Evolutionary conservation across 2,888 invertebrate genomes (phyloP).

Genomic region (Neoitamus cyanurus): DNA sequence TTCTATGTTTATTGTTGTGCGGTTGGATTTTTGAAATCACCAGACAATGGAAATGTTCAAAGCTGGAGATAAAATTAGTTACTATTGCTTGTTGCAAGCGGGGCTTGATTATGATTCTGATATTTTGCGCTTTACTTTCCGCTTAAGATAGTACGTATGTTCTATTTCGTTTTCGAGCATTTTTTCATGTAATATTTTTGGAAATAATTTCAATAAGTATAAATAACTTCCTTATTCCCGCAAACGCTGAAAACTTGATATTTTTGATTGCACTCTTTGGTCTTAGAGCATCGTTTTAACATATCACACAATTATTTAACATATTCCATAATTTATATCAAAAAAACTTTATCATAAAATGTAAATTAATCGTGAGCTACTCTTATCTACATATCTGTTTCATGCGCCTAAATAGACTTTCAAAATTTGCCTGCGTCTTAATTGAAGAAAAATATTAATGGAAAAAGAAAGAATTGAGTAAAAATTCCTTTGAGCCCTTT

Average conservation of each 20-base stretch:
- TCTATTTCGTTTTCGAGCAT: not conserved
- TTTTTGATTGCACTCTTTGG: not conserved
- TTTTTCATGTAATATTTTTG: not conserved
- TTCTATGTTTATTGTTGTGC: slow-evolving; percentile 39
- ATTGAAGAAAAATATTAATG: too few species aligned
- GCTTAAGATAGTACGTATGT: not conserved
- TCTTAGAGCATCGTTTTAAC: not conserved
- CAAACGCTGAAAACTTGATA: not conserved
- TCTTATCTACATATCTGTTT: not conserved
- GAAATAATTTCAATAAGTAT: not conserved
- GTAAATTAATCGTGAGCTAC: not conserved
- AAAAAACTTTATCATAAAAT: not conserved
- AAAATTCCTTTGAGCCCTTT: too few species aligned
- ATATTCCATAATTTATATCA: not conserved
- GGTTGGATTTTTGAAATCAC: slow-evolving; percentile 20
- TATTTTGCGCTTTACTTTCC: not conserved
- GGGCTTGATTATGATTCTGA: slow-evolving; percentile 36
- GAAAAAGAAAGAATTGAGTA: too few species aligned
- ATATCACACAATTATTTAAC: not conserved
- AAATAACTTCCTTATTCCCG: not conserved
- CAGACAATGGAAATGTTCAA: slow-evolving; percentile 7
- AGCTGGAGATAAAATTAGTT: slow-evolving; percentile 14
- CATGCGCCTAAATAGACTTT: not conserved
- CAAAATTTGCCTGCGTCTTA: too few species aligned
- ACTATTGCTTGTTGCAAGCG: slow-evolving; percentile 43